These are phyloP conservation scores for Stratiomys singularior DNA, from an alignment of 2,888 invertebrate genomes.

Conservation along the genomic window DNA sequence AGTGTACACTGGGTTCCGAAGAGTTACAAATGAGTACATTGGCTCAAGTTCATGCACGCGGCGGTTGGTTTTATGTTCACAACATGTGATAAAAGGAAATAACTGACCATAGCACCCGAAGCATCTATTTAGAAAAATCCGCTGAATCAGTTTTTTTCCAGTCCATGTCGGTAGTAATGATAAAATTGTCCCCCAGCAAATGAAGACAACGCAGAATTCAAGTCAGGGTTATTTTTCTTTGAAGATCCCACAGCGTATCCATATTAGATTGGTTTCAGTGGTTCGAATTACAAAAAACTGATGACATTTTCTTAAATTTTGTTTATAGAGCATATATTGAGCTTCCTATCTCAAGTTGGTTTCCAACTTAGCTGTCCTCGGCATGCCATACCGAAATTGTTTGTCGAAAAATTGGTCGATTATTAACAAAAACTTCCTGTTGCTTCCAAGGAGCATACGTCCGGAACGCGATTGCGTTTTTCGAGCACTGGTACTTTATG, in stretches of 20 bases:
- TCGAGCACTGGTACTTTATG: not conserved
- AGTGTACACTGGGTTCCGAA: not conserved
- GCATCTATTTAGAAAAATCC: slow-evolving; percentile 10
- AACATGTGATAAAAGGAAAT: not conserved
- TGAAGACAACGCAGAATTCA: not conserved
- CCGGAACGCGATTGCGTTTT: not conserved
- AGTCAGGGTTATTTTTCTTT: slow-evolving; percentile 2
- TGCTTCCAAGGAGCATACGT: not conserved
- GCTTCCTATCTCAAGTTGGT: no score
- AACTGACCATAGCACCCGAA: not conserved
- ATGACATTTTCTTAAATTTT: not conserved
- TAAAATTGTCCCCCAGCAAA: slow-evolving; percentile 9
- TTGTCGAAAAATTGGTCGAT: not conserved
- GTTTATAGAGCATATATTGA: no score
- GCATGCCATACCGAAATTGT: no score
- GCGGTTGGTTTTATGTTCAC: not conserved
- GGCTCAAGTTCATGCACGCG: not conserved
- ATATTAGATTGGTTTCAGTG: not conserved
- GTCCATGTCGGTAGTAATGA: not conserved
- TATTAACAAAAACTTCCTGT: not conserved
- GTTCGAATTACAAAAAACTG: not conserved
- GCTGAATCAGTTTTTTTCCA: slow-evolving; percentile 2
- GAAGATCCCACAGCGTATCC: not conserved
- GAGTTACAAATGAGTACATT: not conserved
- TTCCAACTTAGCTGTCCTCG: no score